Evolutionary conservation across 2,888 invertebrate genomes (phyloP), one percentile per base, ranked within the genome.

Genomic region (Tolmerus cingulatus): DNA sequence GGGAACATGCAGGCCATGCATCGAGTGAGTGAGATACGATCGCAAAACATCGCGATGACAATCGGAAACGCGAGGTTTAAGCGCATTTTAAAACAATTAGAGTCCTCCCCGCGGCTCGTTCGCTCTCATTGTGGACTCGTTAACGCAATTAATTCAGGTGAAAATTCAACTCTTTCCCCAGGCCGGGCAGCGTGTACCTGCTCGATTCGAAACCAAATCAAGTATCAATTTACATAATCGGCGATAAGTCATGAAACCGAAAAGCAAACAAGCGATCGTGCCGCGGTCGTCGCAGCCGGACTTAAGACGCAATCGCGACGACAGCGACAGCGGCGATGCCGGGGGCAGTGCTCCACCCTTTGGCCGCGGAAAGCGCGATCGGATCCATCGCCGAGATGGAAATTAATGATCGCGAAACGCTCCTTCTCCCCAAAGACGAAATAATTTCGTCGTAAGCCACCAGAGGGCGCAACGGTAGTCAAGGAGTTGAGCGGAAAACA

Each of bases 361-460:
- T n/a, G 77, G 8, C 3, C n/a, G 37, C 43, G 14, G n/a, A 40
- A 76, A 37, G 78, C 23, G 43, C 43, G 78, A 78, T 40, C n/a
- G 9, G 43, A 78, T 40, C 14, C 78, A 37, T 78, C 19, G 78
- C 23, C 12, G 9, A 78, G 37, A n/a, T 34, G 76, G 37, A 66
- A 19, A 79, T 79, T 79, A 79, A 79, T 19, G 79, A 51, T 51
- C 79, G 27, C 27, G 79, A 79, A 51, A 40, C 51, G 19, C 7
- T 79, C 16, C 23, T 79, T 51, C 79, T 23, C 16, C 27, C 51
- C 27, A 51, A 79, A 79, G 79, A 30, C 30, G 14, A 79, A 79
- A 84, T 84, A 66, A 84, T 84, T 84, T 66, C 57, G 66, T 84
- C 66, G 82, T 19, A 57, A 57, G 23, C 57, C 57, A 57, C 19